A percentile compares a stretch with the other conserved stretches of the same genome.
These are phyloP conservation scores for Cyanistes caeruleus DNA, from an alignment of 2,113 vertebrate genomes.

Conservation along the genomic window DNA sequence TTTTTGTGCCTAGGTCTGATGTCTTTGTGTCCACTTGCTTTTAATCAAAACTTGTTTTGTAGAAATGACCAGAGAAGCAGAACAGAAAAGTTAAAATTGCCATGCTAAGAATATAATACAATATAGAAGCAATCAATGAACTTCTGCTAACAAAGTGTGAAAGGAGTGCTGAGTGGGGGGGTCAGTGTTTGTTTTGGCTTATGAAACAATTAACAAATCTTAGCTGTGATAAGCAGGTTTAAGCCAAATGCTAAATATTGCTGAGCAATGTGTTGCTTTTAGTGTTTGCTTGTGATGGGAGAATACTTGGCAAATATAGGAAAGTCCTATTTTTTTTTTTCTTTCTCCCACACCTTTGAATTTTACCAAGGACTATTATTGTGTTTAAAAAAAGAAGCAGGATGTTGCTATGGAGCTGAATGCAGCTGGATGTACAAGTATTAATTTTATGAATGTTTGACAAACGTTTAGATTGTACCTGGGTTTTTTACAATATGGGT, in stretches of 20 bases:
- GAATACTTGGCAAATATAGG: neutral
- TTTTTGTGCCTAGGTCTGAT: neutral
- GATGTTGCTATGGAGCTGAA: neutral
- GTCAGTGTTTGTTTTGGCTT: slow-evolving; percentile 80
- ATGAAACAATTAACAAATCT: slow-evolving; percentile 73
- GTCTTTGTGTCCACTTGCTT: neutral
- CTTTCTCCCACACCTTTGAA: neutral
- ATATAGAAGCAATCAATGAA: slow-evolving; percentile 76
- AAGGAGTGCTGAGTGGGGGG: slow-evolving; percentile 76
- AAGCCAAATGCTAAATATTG: slow-evolving; percentile 59
- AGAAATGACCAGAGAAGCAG: neutral
- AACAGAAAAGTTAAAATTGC: neutral
- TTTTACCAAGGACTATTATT: neutral
- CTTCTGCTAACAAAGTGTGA: slow-evolving; percentile 75
- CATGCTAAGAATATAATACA: slow-evolving; percentile 9
- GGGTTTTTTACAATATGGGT: neutral
- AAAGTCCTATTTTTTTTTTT: neutral
- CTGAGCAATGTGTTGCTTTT: slow-evolving; percentile 35
- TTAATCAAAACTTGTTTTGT: neutral
- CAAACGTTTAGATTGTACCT: neutral
- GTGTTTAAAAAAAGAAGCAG: neutral
- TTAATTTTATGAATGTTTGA: neutral
- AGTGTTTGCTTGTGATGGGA: neutral
- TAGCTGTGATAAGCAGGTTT: slow-evolving; percentile 68
- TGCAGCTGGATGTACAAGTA: neutral